Evolutionary conservation across 2,888 invertebrate species (phyloP).

Genomic region (Lymantria dispar): DNA sequence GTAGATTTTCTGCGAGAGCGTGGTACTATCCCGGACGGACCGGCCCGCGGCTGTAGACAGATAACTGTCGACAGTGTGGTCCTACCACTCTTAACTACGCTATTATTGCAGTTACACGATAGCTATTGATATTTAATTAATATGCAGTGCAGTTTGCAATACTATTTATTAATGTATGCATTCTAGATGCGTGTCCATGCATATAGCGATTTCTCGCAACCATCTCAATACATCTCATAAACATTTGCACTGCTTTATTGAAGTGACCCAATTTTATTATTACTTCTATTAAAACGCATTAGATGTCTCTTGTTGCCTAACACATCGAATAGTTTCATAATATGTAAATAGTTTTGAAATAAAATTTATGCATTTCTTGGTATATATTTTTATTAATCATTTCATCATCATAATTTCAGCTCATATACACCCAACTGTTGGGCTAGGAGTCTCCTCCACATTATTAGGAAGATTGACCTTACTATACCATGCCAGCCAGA

Average conservation of each 20-base stretch:
- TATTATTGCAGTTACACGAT: too few relatives aligned
- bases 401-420: too few relatives aligned
- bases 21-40: too few relatives aligned
- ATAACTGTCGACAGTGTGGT: too few relatives aligned
- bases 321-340: slow-evolving; percentile 14
- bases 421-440: too few relatives aligned
- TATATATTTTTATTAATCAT: not conserved
- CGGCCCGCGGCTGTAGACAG: too few relatives aligned
- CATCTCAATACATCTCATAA: slow-evolving; percentile 37
- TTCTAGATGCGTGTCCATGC: slow-evolving; percentile 57
- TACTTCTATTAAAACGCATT: slow-evolving; percentile 25
- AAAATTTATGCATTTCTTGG: not conserved
- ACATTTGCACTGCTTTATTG: slow-evolving; percentile 27
- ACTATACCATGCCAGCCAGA: too few relatives aligned
- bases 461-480: too few relatives aligned
- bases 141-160: slow-evolving; percentile 22
- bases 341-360: slow-evolving; percentile 2
- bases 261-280: slow-evolving; percentile 40
- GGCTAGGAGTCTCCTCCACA: too few relatives aligned
- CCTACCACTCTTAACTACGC: too few relatives aligned
- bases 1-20: too few relatives aligned
- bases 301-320: slow-evolving; percentile 17
- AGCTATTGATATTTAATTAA: slow-evolving; percentile 1
- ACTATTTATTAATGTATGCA: slow-evolving; percentile 46
- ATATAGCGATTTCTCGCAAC: slow-evolving; percentile 57